Conservation (phyloP, 2,888 invertebrate genomes). For the Andrena flavipes region DNA sequence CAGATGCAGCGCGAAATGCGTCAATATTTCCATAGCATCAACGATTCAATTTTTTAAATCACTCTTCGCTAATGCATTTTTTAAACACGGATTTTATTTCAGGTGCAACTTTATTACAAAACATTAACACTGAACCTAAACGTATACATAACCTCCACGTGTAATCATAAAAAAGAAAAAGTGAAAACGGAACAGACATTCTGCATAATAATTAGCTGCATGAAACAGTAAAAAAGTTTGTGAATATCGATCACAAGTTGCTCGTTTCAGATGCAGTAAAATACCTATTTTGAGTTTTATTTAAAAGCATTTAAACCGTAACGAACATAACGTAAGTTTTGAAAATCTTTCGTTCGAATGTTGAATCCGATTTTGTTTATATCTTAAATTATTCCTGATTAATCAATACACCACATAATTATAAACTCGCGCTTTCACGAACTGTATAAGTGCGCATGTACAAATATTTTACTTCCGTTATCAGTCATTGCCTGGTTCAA, state of each 20-base stretch:
- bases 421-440: not conserved
- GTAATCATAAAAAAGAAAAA: not conserved
- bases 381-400: constrained; percentile 3
- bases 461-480: constrained; percentile 15
- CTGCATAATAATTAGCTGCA: not conserved
- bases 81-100: constrained; percentile 1
- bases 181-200: not conserved
- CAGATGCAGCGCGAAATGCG: too few species aligned
- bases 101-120: not conserved
- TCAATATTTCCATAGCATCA: too few species aligned
- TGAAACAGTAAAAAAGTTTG: too few species aligned
- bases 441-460: constrained; percentile 1
- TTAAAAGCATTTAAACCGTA: not conserved
- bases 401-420: not conserved
- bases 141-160: not conserved
- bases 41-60: not conserved
- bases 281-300: not conserved
- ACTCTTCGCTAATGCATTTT: not conserved
- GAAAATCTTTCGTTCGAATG: not conserved
- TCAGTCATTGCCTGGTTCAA: constrained; percentile 38
- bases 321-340: not conserved
- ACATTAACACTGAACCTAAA: not conserved
- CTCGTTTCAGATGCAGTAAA: not conserved
- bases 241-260: not conserved
- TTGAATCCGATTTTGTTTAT: too few species aligned